Percentiles rank a stretch among this genome's conserved stretches.
These are phyloP conservation scores for Exocentrus adspersus DNA, from an alignment of 2,888 invertebrate species.

Conservation along the genomic window DNA sequence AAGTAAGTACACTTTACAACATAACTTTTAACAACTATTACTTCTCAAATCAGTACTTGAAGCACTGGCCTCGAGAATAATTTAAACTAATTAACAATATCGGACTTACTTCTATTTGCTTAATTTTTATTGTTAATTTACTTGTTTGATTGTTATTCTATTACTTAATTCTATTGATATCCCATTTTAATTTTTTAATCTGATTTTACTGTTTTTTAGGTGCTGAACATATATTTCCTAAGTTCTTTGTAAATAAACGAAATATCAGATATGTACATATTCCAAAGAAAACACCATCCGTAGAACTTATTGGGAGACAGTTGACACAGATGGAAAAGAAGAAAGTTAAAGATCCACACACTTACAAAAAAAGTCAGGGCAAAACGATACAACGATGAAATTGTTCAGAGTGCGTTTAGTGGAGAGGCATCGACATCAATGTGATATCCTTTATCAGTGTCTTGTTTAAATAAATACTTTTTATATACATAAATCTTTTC, in stretches of 20 bases:
- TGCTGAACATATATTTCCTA: constrained; percentile 68
- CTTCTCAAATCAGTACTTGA: no score
- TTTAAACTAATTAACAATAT: no score
- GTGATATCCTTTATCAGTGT: no score
- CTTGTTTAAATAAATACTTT: no score
- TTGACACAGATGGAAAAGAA: constrained; percentile 30
- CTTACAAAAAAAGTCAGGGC: constrained; percentile 68
- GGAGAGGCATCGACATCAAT: background rate
- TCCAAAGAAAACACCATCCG: constrained; percentile 63
- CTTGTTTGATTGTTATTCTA: no score
- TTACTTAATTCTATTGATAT: background rate
- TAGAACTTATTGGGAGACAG: constrained; percentile 49
- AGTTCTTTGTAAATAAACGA: constrained; percentile 71
- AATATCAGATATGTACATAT: constrained; percentile 77
- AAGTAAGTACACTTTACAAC: no score
- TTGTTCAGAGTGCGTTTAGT: constrained; percentile 33
- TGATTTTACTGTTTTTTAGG: constrained; percentile 62
- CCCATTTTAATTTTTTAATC: constrained; percentile 28
- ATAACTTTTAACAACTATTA: no score
- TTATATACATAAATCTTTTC: no score
- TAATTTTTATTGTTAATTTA: no score
- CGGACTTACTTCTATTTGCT: no score
- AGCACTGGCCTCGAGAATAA: no score
- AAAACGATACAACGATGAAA: constrained; percentile 66
- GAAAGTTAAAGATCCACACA: constrained; percentile 29